Base-by-base conservation (phyloP, 2,797 vertebrate genomes). In the Malurus splendens region DNA sequence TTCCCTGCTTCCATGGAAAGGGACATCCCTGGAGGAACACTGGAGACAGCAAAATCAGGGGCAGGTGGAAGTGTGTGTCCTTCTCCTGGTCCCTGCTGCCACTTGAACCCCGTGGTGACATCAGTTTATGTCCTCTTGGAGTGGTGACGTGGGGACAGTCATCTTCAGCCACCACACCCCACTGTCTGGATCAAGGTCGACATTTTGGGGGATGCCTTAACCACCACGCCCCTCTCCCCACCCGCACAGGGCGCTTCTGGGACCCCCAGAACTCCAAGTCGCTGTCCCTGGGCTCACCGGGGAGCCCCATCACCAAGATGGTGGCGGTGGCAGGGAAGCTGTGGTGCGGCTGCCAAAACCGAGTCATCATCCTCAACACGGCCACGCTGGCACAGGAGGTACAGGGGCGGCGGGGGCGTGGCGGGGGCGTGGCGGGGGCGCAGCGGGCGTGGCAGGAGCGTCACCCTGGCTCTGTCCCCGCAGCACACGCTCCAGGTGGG, bases 301-400 rank as follows among this genome's bases (percentile, higher is more conserved):
- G 97, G 25, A 98, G 97, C 93, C 99, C 99, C 4, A 96, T 99
- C 86, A 99, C 99, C 87, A 99, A 99, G 97, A 99, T 99, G 99
- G 99, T 99, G 80, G 98, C 98, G 0, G 98, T 99, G 76, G 98
- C 98, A 0, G 98, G 98, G 64, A 98, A 98, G 89, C 98, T 99
- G 2, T 99, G 99, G 99, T 99, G 99, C 9, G 98, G 99, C 90
- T 99, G 98, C 87, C 99, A 99, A 94, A 99, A 99, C 97, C 96
- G 98, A 30, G 95, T 99, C 94, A 96, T 99, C 14, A 95, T 99
- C 83, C 97, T 99, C 95, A 99, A 98, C 97, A 98, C 98, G 3
- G 28, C 94, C 59, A 98, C 98, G 0, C 95, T 99, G 95, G 98
- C 97, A 4, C 98, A 99, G 92, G 98, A 99, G 98, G 99, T 99